Base-by-base conservation (phyloP, 2,888 invertebrate genomes). In the Lasioglossum morio region DNA sequence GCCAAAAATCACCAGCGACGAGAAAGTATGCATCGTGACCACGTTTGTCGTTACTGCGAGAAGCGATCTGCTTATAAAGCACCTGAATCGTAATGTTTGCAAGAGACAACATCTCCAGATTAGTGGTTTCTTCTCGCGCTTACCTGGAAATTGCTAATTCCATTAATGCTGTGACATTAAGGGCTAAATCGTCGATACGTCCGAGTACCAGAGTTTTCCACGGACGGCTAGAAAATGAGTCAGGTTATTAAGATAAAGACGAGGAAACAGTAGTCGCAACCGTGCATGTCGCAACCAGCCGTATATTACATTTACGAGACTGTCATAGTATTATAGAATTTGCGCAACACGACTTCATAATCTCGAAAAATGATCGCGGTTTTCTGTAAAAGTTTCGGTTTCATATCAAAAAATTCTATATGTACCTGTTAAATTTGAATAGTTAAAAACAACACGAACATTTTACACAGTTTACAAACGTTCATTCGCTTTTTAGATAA, bases 221-320 rank as follows among this genome's bases (percentile, higher is more conserved):
- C 60, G 60, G 43, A 53, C 14, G 30, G 37, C 70, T 73, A 43
- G 76, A 81, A 81, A 79, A 76, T 83, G 84, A 57, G 77, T 87
- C 80, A 87, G 83, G 79, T 77, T 87, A 73, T 81, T 81, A 76
- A 87, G 87, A 87, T 87, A 87, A 84, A 66, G 48, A 4, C 63
- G 75, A 63, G 46, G 60, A 66, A 23, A 69, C 80, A n/a, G 37
- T 66, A 48, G 27, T 43, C 79, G 34, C n/a, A 40, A 46, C 34
- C 43, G 43, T 43, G 43, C 23, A 19, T 48, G 81, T 78, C 23
- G 72, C 80, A 81, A 84, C 43, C 0, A 12, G 27, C 66, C 43
- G n/a, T 76, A 79, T 63, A 85, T 74, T 77, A 12, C n/a, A 46
- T 27, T 48, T 37, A 48, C 83, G 12, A 0, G 69, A 69, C 40